Percentiles rank a stretch among this genome's conserved stretches.
Evolutionary conservation across 2,113 vertebrate genomes (phyloP).

Genomic region (Phrynocephalus versicolor): DNA sequence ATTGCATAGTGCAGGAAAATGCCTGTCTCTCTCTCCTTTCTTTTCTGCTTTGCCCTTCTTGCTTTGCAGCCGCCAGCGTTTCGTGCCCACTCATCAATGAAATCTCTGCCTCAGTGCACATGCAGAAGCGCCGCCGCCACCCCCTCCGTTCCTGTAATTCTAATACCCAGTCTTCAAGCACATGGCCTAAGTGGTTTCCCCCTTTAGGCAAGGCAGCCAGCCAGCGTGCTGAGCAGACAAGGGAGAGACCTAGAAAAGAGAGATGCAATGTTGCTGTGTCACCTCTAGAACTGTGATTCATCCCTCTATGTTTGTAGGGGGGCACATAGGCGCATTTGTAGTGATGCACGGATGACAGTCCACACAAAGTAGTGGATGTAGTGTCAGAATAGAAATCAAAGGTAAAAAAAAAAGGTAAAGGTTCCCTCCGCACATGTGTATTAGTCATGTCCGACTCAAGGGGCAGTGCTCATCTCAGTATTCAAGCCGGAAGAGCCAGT

Average conservation of each 20-base stretch:
- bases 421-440: no score
- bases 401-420: no score
- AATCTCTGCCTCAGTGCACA: conserved; percentile 9
- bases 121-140: background rate
- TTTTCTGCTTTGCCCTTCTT: background rate
- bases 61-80: conserved; percentile 15
- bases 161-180: conserved; percentile 22
- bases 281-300: background rate
- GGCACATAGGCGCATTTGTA: no score
- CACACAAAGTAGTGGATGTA: no score
- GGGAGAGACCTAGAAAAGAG: background rate
- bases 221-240: background rate
- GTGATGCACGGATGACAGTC: no score
- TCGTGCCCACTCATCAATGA: conserved; percentile 24
- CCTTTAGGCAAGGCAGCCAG: conserved; percentile 7
- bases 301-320: no score
- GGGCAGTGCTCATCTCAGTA: no score
- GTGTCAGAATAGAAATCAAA: no score
- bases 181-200: conserved; percentile 13
- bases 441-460: no score
- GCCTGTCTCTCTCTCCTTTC: background rate
- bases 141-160: background rate
- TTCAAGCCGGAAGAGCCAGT: no score
- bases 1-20: background rate
- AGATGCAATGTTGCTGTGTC: background rate